Evolutionary conservation across 2,113 vertebrate species (phyloP), one percentile per base, ranked within the genome.

Genomic region (Atractosteus spatula): DNA sequence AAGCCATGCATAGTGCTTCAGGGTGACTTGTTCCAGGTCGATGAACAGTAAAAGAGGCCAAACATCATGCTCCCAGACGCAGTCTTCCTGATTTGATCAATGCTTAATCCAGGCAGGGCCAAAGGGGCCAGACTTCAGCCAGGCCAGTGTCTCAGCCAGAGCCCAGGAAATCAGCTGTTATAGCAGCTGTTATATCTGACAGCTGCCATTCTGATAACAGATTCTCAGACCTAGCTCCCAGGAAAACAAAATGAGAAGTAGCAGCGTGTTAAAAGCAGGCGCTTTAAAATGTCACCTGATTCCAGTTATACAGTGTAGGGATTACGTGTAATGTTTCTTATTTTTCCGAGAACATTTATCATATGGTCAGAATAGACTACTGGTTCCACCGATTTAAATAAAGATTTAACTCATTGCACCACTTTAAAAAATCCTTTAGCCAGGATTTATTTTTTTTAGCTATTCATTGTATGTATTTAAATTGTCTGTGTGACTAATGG

Each of bases 1-100:
- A 84, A 86, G 78, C 80, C 82, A 75, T 75, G 75, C 80, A 76
- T 74, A 69, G 76, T 57, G 74, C 70, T 79, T 75, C 82, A 82
- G 78, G 84, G 84, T 80, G 79, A 72, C 78, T 86, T 57, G 76
- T 88, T 83, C 84, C 81, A 82, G 81, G 76, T 85, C 79, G 81
- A 85, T 86, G 82, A 83, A 80, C 81, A 67, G 68, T 77, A 71
- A 45, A 66, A 47, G 74, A 69, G 73, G 74, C 47, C n/a, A 61
- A 79, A 72, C 76, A 72, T 55, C 16, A 70, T 63, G 13, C 41
- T 55, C 0, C 29, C 74, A 79, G 79, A 75, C 66, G 59, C 47
- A 69, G 62, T 66, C 76, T 89, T 66, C 80, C 72, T 78, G 73
- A 4, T 12, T 44, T 44, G 65, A 3, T 29, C 42, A 44, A 12